phyloP scores from a whole-genome alignment of 2,797 vertebrate genomes.

The Manis pentadactyla region DNA sequence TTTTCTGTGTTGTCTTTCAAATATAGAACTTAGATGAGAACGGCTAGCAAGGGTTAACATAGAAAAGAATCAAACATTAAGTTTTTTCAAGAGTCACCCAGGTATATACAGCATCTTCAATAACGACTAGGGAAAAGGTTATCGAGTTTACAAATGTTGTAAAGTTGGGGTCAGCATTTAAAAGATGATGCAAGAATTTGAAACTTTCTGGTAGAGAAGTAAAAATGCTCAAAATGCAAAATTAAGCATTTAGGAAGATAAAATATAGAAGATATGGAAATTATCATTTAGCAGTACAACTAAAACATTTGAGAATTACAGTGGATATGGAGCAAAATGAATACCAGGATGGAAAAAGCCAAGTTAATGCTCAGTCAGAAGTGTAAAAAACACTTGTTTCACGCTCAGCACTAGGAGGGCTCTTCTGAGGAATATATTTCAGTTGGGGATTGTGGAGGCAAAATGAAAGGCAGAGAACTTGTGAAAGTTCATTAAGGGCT shows the following conservation, averaged over 20 bases:
- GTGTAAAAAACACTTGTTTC: background rate
- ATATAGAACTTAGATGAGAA: background rate
- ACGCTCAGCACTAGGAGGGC: background rate
- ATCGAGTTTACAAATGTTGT: constrained; percentile 9
- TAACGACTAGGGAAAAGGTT: background rate
- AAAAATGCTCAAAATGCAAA: constrained; percentile 41
- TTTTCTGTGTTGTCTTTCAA: constrained; percentile 14
- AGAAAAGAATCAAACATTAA: constrained; percentile 16
- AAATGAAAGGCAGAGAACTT: constrained; percentile 28
- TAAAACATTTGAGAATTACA: constrained; percentile 5
- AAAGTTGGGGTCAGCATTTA: background rate
- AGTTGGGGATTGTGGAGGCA: background rate
- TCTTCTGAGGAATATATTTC: background rate
- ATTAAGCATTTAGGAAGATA: constrained; percentile 31
- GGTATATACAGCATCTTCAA: background rate
- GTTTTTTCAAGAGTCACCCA: background rate
- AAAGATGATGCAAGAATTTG: background rate
- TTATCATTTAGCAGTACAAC: background rate
- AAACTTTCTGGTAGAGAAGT: constrained; percentile 32
- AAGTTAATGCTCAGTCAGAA: background rate
- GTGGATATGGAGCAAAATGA: background rate
- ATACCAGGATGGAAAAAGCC: background rate
- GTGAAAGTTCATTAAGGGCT: background rate
- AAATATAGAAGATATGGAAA: background rate
- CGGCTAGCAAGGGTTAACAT: background rate